Evolutionary conservation across 1,140 invertebrate species (phyloP), one percentile per base, ranked within the genome.

Genomic region (Drosophila elegans): DNA sequence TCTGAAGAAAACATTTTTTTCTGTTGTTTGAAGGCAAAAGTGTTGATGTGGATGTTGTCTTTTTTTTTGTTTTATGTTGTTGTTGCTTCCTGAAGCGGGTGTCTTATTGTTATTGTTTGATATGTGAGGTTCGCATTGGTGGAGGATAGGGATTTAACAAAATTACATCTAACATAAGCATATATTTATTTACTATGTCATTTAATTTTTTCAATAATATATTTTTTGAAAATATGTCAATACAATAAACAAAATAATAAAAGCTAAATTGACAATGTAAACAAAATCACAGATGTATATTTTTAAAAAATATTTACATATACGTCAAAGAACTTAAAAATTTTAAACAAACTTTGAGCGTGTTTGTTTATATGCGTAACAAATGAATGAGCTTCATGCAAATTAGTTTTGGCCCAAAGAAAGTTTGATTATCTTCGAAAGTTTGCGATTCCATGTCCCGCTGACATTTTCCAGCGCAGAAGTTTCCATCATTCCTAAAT

Each of bases 1-100:
- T 61, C 56, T 68, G 36, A 59, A 49, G 62, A 61, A 61, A 66
- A 66, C 62, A 48, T 36, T 60, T 64, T 64, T 64, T 60, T 64
- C 61, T 57, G 29, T 16, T 34, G 16, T 12, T 57, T 34, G 60
- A 63, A 63, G 38, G 49, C 61, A 45, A 60, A 36, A 29, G 54
- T 60, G 41, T 42, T 42, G 41, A 25, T 59, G 53, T 34, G 51
- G 21, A 21, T 21, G 16, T 21, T 21, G 16, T 21, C 16, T 0
- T 21, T 21, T 13, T 45, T 45, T 45, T 21, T 9, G 9, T 51
- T 67, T 38, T 13, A 7, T 36, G 11, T 67, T 27, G 29, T 32
- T 6, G 51, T 6, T 64, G 10, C 45, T 62, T 6, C 13, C 55
- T 48, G 54, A 29, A 39, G 34, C 42, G 11, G 4, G 32, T 32